Evolutionary conservation across 2,888 invertebrate species (phyloP).

Genomic region (Aphodius granarius): DNA sequence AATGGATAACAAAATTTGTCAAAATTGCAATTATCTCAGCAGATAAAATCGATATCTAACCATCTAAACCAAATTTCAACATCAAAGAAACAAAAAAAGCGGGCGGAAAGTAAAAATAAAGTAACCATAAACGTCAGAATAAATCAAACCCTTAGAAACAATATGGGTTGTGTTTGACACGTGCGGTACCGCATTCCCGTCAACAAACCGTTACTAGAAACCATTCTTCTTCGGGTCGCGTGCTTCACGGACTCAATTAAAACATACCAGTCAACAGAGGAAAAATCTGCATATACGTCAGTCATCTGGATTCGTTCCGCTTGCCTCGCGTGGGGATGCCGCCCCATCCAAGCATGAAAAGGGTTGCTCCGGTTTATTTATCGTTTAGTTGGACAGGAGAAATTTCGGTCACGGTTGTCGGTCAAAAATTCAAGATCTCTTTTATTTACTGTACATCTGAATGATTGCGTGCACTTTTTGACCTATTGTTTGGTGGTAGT

Average conservation of each 20-base stretch:
- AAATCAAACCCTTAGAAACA: no score
- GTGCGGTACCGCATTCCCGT: no score
- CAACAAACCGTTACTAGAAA: no score
- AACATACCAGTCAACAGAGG: neutral
- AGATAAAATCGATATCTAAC: no score
- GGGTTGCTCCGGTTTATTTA: neutral
- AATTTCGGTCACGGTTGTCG: neutral
- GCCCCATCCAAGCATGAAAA: neutral
- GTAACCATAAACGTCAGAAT: no score
- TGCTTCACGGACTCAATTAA: neutral
- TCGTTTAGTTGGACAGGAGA: neutral
- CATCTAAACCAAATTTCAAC: no score
- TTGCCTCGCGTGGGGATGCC: neutral
- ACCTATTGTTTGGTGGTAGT: no score
- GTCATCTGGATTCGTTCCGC: neutral
- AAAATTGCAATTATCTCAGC: no score
- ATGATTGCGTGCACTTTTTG: neutral
- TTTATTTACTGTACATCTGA: neutral
- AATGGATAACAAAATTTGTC: no score
- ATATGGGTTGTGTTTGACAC: no score
- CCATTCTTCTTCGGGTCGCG: neutral
- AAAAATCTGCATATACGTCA: neutral
- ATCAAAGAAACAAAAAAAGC: no score
- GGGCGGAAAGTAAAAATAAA: no score
- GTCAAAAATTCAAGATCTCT: neutral